Conservation (phyloP, 2,888 invertebrate genomes). For the Phytoseiulus persimilis region DNA sequence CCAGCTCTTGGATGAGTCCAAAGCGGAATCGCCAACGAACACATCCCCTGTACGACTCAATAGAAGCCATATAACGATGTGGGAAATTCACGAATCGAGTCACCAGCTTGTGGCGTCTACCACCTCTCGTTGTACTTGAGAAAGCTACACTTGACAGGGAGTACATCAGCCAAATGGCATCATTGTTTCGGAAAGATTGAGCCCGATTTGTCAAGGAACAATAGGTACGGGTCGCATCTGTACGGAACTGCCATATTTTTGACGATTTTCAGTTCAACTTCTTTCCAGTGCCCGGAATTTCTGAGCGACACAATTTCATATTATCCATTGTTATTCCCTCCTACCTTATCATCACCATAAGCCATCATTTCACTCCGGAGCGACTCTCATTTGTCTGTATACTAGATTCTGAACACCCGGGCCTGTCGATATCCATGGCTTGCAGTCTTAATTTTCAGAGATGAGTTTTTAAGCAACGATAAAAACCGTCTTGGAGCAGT, state of each 20-base stretch:
- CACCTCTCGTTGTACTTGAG: not conserved
- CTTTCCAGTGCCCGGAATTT: not conserved
- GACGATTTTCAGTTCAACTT: not conserved
- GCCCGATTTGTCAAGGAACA: not conserved
- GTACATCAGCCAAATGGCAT: conserved; percentile 5
- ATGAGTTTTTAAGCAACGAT: not conserved
- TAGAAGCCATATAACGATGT: not conserved
- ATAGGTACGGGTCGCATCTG: not conserved
- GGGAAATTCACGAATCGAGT: not conserved
- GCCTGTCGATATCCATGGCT: not conserved
- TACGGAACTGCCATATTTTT: not conserved
- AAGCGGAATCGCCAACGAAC: not conserved
- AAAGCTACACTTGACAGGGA: not conserved
- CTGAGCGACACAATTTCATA: not conserved
- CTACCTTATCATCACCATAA: not conserved
- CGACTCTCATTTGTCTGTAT: not conserved
- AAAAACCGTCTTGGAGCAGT: not conserved
- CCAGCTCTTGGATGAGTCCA: not conserved
- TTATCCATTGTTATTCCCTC: not conserved
- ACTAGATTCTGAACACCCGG: not conserved
- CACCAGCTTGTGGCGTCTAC: not conserved
- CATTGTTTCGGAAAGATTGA: not conserved
- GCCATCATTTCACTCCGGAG: not conserved
- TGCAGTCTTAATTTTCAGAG: not conserved
- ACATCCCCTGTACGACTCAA: not conserved